A percentile compares a stretch with the other conserved stretches of the same genome.
phyloP scores from a whole-genome alignment of 2,797 vertebrate genomes.

The Protonibea diacanthus region DNA sequence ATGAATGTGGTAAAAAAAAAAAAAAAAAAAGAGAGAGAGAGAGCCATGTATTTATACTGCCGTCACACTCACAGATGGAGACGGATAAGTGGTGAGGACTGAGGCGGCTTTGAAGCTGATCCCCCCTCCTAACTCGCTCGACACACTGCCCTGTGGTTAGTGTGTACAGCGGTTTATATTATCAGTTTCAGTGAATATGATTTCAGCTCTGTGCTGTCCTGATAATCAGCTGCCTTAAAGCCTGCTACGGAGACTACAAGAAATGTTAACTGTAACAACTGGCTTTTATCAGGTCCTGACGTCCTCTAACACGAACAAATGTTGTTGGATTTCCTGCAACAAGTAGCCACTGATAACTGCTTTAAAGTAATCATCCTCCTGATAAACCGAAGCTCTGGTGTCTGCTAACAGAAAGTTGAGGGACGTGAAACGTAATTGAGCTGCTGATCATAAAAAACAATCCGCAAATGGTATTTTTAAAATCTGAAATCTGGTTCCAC shows the following conservation, averaged over 20 bases:
- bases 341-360: background rate
- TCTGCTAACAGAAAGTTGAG: no score
- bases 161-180: background rate
- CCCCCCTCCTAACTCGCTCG: conserved; percentile 8
- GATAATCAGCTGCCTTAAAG: background rate
- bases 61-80: conserved; percentile 46
- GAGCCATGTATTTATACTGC: conserved; percentile 40
- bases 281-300: background rate
- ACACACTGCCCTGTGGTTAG: conserved; percentile 37
- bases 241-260: background rate
- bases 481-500: no score
- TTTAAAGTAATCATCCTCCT: background rate
- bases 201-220: background rate
- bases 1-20: conserved; percentile 20
- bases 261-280: no score
- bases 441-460: no score
- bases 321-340: background rate
- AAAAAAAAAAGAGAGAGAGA: no score
- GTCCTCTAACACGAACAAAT: background rate
- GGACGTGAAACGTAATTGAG: no score
- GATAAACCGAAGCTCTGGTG: background rate
- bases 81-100: conserved; percentile 34
- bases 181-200: conserved; percentile 12
- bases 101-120: conserved; percentile 57
- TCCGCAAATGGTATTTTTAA: no score